Evolutionary conservation across 2,797 vertebrate species (phyloP), one percentile per base, ranked within the genome.

Genomic region (Phataginus tetradactyla): DNA sequence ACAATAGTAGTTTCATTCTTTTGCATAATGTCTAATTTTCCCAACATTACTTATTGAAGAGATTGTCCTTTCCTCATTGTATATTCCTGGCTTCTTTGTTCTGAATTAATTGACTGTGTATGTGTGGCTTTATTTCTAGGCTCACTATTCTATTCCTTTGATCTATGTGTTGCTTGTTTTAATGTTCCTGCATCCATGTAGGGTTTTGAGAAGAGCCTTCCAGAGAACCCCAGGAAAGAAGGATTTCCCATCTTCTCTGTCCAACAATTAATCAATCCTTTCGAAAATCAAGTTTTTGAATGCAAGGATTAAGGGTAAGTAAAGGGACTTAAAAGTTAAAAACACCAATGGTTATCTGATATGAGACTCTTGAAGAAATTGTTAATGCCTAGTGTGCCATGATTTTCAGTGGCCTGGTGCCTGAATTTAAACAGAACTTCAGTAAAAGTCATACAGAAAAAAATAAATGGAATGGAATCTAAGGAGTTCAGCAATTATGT

Each of bases 381-480:
- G 95, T 21, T 61, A 90, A 92, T 94, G 32, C 85, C 69, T 97
- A 66, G 78, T 61, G 68, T 4, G 45, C 80, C 34, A 37, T 90
- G 34, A 63, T 69, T 94, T 91, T 94, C 95, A 80, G 61, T 64
- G 97, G 51, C 23, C 66, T 93, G 80, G 69, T 80, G 64, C 97
- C 96, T 96, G 86, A 98, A 98, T 91, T 66, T 59, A 97, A 97
- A 91, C 94, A 94, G 90, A 94, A 95, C 89, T 97, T 95, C 91
- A 96, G 87, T 97, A 96, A 97, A 95, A 96, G 86, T 93, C 81
- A 90, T 91, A 95, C 64, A 95, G 92, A 96, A 97, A 97, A 45
- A 97, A 97, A 97, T 90, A 96, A 98, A 98, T 85, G 88, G 81
- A 96, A 86, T 93, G 95, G 96, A 97, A 96, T 98, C 96, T 94